A percentile compares a stretch with the other conserved stretches of the same genome.
Conservation (phyloP, 2,113 vertebrate species). For the Aspidoscelis tigris region DNA sequence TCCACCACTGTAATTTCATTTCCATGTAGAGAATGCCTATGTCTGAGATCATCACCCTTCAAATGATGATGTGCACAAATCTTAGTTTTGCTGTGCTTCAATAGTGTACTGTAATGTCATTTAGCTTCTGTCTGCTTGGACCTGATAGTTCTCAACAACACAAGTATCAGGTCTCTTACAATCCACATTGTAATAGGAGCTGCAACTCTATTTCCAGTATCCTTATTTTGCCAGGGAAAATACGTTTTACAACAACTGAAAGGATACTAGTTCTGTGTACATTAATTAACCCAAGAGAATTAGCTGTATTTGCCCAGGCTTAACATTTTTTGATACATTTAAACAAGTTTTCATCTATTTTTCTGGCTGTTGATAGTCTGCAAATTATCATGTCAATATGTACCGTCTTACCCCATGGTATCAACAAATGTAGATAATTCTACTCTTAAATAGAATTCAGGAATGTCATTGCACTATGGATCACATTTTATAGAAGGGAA, state of each 20-base stretch:
- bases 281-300: not conserved
- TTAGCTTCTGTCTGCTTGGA: no score
- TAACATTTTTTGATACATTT: not conserved
- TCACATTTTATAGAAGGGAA: conserved; percentile 5
- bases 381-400: not conserved
- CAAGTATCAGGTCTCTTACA: no score
- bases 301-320: not conserved
- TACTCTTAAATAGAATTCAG: conserved; percentile 23
- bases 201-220: no score
- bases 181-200: no score
- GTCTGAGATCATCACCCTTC: no score
- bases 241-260: not conserved
- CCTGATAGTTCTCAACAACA: no score
- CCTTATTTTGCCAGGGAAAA: no score
- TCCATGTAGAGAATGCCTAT: no score
- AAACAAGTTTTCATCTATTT: not conserved
- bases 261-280: not conserved
- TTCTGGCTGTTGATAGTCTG: not conserved
- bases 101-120: no score
- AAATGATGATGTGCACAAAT: no score
- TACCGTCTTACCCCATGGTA: not conserved
- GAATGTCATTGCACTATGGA: conserved; percentile 20
- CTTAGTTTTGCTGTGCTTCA: no score
- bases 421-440: conserved; percentile 16
- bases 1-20: no score